These are phyloP conservation scores for Rhynchomys soricoides DNA, from an alignment of 2,113 vertebrate species.

Conservation along the genomic window DNA sequence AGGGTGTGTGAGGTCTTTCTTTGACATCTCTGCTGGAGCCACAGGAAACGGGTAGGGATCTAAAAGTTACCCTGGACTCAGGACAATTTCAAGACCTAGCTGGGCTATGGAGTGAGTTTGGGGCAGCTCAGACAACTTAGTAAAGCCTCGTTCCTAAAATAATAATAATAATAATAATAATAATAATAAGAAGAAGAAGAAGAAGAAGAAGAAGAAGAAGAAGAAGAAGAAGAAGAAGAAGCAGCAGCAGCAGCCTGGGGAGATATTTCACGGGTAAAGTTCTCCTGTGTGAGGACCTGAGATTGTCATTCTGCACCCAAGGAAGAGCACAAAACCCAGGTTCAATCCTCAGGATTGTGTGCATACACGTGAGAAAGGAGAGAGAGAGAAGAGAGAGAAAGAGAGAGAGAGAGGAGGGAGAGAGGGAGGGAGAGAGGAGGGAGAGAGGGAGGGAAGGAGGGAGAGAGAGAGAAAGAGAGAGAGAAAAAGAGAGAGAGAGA, in stretches of 20 bases:
- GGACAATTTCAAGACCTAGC: background rate
- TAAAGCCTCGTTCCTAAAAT: background rate
- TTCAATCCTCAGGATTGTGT: background rate
- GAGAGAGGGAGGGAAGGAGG: no score
- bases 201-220: no score
- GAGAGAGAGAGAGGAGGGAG: no score
- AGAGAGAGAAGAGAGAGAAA: background rate
- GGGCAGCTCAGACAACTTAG: background rate
- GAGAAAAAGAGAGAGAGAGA: background rate
- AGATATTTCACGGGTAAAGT: background rate
- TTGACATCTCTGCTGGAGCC: background rate
- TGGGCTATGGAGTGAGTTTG: background rate
- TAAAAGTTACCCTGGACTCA: background rate
- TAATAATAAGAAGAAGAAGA: no score
- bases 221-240: no score
- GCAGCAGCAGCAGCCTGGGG: no score
- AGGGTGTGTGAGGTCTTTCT: background rate
- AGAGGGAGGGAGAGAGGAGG: no score
- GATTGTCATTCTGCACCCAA: background rate
- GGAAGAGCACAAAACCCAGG: background rate
- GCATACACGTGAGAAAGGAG: background rate
- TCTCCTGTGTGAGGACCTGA: background rate
- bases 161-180: background rate
- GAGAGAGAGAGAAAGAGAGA: fast-evolving
- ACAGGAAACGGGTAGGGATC: background rate